Percentiles rank a stretch among this genome's conserved stretches.
phyloP scores from a whole-genome alignment of 1,140 invertebrate species.

The Lordiphosa collinella region DNA sequence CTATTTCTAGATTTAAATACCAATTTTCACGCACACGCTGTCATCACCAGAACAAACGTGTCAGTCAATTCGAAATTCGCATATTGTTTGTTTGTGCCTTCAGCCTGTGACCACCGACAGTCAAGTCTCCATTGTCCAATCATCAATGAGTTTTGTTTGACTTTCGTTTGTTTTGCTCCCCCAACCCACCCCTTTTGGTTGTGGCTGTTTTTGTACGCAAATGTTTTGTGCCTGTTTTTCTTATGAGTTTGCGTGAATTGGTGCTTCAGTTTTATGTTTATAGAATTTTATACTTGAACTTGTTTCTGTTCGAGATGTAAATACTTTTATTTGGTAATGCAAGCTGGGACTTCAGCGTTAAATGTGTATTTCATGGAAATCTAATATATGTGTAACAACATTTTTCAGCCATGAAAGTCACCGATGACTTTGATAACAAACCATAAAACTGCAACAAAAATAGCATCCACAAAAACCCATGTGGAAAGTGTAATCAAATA shows the following conservation, averaged over 20 bases:
- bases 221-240: conserved; percentile 3
- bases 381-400: conserved; percentile 14
- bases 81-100: neutral
- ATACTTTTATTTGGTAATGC: conserved; percentile 4
- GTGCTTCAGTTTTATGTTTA: conserved; percentile 38
- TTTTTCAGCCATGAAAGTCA: conserved; percentile 41
- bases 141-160: conserved; percentile 10
- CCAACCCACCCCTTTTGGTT: no score
- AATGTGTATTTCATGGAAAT: conserved; percentile 47
- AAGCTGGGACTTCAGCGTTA: no score
- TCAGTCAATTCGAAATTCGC: neutral
- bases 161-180: neutral
- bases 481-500: conserved; percentile 63
- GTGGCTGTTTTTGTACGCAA: neutral
- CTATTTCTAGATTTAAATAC: no score
- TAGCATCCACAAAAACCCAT: conserved; percentile 2
- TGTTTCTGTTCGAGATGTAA: conserved; percentile 10
- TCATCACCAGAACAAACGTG: neutral
- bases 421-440: conserved; percentile 55
- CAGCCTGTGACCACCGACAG: neutral
- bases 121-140: neutral
- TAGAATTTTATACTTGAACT: conserved; percentile 21
- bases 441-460: conserved; percentile 25
- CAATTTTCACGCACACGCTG: neutral
- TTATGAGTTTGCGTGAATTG: conserved; percentile 12